Evolutionary conservation across 1,140 invertebrate species (phyloP), one percentile per base, ranked within the genome.

Genomic region (Belonocnema kinseyi): DNA sequence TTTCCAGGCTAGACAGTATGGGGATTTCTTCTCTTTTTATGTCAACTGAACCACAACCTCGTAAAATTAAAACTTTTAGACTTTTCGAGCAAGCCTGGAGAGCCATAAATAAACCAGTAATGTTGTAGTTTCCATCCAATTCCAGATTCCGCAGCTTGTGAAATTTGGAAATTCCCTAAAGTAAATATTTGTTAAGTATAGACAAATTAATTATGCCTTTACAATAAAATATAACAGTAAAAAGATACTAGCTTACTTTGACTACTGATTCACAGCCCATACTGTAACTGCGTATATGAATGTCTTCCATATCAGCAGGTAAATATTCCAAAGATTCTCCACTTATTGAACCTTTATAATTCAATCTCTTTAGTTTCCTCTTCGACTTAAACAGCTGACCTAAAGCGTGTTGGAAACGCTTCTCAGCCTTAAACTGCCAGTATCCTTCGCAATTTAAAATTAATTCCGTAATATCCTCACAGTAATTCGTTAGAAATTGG

Each of bases 301-400:
- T 83, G 76, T 87, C 84, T 1, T 88, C 77, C 33, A 77, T 78
- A 46, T 88, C 78, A 5, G 46, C 40, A 13, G 87, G 87, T 50
- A 90, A 77, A 72, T 61, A 73, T n/a, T 72, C 19, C 7, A 90
- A 77, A 17, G 82, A 89, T 21, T 78, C 85, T 33, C 87, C 88
- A 19, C 3, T 76, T 17, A 89, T 82, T 50, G 73, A 46, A 51
- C 74, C 74, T 33, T 46, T 21, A 14, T 87, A 58, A 77, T 75
- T 81, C 0, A 90, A 52, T 61, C 75, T 83, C 40, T 76, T 73
- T n/a, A 90, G 76, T 33, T 87, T 86, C 73, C 77, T 79, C 73
- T 87, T 88, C 3, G 78, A 54, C 16, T 73, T 40, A 46, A 90
- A 89, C 21, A 90, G 78, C 40, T 77, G 72, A 17, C 80, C 78